phyloP scores from a whole-genome alignment of 2,888 invertebrate genomes.

The Teinopalpus imperialis region DNA sequence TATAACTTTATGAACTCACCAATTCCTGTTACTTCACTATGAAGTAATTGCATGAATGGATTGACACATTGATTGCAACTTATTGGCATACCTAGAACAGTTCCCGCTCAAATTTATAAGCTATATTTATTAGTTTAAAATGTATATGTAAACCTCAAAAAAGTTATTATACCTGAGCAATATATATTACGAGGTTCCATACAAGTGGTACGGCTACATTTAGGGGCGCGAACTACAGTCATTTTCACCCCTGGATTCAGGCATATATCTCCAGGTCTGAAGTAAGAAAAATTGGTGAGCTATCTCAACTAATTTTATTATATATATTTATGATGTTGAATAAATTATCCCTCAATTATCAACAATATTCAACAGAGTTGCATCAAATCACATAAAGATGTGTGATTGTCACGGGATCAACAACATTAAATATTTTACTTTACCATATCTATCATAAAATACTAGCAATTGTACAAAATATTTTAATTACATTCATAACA shows the following conservation, averaged over 20 bases:
- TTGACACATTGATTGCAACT: conserved; percentile 41
- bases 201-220: conserved; percentile 44
- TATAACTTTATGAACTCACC: too few species aligned
- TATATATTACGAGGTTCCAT: conserved; percentile 47
- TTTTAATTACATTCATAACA: too few species aligned
- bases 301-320: too few species aligned
- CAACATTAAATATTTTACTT: too few species aligned
- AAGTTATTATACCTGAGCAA: conserved; percentile 55
- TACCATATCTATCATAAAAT: too few species aligned
- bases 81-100: conserved; percentile 54
- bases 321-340: too few species aligned
- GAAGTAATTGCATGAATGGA: conserved; percentile 38
- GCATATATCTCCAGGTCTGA: conserved; percentile 49
- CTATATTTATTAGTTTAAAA: neutral
- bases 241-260: conserved; percentile 56
- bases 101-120: conserved; percentile 9
- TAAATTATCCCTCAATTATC: too few species aligned
- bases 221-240: conserved; percentile 61
- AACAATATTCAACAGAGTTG: too few species aligned
- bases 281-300: conserved; percentile 70
- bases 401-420: too few species aligned
- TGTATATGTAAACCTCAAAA: neutral
- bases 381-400: too few species aligned
- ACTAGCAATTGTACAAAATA: too few species aligned
- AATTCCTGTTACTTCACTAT: conserved; percentile 56